Evolutionary conservation across 2,888 invertebrate species (phyloP), one percentile per base, ranked within the genome.

Genomic region (Agrochola lychnidis): DNA sequence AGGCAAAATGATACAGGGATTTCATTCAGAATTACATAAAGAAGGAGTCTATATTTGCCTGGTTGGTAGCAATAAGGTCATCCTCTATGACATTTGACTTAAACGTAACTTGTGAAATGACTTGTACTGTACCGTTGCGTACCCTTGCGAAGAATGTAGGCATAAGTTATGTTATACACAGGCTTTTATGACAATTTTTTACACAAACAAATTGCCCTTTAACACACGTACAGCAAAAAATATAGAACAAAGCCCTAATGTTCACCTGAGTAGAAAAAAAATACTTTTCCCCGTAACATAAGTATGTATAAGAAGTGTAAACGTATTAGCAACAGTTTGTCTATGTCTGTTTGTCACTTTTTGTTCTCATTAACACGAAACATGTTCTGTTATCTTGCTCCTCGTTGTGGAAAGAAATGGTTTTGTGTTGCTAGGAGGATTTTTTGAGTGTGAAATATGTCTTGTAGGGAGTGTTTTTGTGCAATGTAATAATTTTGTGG

Each of bases 341-440:
- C 76, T 85, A 78, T 80, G 90, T 91, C 90, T 88, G 67, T 85
- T 76, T 83, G 90, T 91, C 89, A 79, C 73, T 92, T 92, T 92
- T 92, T 92, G 90, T 88, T 30, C 84, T 89, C 91, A 91, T 92
- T 92, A 92, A 89, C 71, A 63, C 61, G 76, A 69, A 75, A 81
- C 67, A 73, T 69, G 59, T n/a, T 68, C 67, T 40, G 40, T 63
- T 71, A 70, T 79, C 81, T 68, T 69, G 53, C 66, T 76, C 62
- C 76, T 73, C 78, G 62, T 67, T 69, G 59, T 63, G 45, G 42
- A 64, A 77, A 84, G 74, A 69, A 84, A 84, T 76, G 64, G 70
- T 74, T 82, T 85, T 76, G 70, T 72, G 70, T 70, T 70, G 48
- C 36, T 6, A 53, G 16, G 30, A 36, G n/a, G 25, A 12, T 56